Base-by-base conservation (phyloP, 1,140 invertebrate species). In the Musca vetustissima region DNA sequence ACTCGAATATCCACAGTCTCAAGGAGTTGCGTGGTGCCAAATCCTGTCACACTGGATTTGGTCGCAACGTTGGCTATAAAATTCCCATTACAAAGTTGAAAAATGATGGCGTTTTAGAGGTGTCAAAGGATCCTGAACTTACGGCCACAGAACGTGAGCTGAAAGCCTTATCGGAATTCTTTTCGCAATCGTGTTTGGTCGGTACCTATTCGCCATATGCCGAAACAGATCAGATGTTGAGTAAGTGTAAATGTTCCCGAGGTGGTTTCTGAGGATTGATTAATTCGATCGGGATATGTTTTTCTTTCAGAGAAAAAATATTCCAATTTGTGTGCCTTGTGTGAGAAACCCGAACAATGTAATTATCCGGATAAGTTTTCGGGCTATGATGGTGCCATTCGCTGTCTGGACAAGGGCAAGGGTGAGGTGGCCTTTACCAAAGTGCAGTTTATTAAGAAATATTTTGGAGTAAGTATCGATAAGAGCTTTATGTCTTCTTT, bases 401-500 rank as follows among this genome's bases (percentile, higher is more conserved):
- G 90, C 15, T 97, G 94, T 83, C 76, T 97, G 49, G 88, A 89
- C 9, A 88, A 92, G 68, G 90, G 91, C 49, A 87, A 87, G 1
- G 94, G 93, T 1, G 87, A 96, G 68, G 87, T 96, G 1, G 93
- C 93, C 3, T 96, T 93, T 83, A 91, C 93, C 1, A 93, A 93
- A 80, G 88, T 94, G 67, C 90, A 92, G 69, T 93, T 86, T 67
- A 90, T 94, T 1, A 86, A 88, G 69, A 88, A 90, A 74, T 92
- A 92, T 83, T 92, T 93, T 77, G 88, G 88, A 3, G 85, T 89
- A 79, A 83, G 85, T 84, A 22, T 24, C 17, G 48, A n/a, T n/a
- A n/a, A n/a, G 36, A 43, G 11, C 7, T 43, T 43, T 2, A 43
- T 2, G 6, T 43, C 36, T 43, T 43, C 36, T 43, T 4, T 13